Conservation (phyloP, 2,888 invertebrate species). For the Acleris sparsana region DNA sequence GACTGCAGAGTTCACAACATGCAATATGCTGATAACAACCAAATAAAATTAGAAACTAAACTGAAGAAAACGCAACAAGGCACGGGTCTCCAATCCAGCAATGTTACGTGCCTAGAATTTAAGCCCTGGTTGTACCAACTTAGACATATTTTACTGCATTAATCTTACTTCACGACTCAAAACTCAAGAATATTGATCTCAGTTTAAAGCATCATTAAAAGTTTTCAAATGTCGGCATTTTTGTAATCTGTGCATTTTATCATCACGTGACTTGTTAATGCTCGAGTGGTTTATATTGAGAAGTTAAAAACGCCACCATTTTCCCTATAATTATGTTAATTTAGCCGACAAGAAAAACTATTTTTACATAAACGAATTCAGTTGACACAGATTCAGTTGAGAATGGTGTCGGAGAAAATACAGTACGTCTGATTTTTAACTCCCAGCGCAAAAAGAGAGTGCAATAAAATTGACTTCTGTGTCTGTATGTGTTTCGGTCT, state of each 20-base stretch:
- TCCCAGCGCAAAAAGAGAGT: too few species aligned
- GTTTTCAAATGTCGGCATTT: background rate
- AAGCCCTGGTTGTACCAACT: too few species aligned
- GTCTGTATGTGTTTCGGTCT: too few species aligned
- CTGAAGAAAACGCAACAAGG: too few species aligned
- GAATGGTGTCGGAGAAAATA: background rate
- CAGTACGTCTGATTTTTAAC: constrained; percentile 6
- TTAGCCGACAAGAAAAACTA: constrained; percentile 28
- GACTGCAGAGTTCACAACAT: too few species aligned
- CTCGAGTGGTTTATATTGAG: constrained; percentile 7
- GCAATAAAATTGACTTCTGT: too few species aligned
- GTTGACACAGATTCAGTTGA: constrained; percentile 29
- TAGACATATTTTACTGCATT: too few species aligned
- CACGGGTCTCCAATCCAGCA: too few species aligned
- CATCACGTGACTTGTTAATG: background rate
- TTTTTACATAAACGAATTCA: constrained; percentile 32
- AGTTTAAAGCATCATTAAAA: background rate
- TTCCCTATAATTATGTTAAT: constrained; percentile 29
- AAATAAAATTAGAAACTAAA: too few species aligned
- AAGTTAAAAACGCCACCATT: constrained; percentile 6
- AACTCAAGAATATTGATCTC: background rate
- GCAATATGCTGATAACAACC: too few species aligned
- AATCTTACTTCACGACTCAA: too few species aligned
- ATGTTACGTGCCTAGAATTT: too few species aligned
- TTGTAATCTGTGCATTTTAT: background rate